These are phyloP conservation scores for Halictus quadricinctus DNA, from an alignment of 2,888 invertebrate genomes.

Conservation along the genomic window DNA sequence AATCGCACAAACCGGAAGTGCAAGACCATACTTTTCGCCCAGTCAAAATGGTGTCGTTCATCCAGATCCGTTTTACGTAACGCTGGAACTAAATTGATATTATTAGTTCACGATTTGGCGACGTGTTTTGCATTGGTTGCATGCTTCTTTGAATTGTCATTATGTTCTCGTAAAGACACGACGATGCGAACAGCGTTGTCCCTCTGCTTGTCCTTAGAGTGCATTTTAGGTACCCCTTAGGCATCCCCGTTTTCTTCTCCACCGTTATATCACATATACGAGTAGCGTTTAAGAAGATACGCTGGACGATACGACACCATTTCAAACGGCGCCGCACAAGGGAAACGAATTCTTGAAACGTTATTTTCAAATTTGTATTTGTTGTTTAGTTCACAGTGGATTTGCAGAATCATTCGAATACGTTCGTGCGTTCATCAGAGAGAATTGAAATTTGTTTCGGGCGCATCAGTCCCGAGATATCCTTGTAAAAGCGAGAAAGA, in stretches of 20 bases:
- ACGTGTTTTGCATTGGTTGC: conserved; percentile 9
- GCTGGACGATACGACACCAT: conserved; percentile 29
- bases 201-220: not conserved
- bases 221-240: not conserved
- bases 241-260: not conserved
- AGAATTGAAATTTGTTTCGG: conserved; percentile 71
- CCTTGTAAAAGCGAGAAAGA: conserved; percentile 61
- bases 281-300: not conserved
- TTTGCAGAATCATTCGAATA: conserved; percentile 46
- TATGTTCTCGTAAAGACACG: not conserved
- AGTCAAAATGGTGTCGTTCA: conserved; percentile 64
- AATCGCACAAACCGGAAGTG: conserved; percentile 57
- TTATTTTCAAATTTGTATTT: conserved; percentile 51
- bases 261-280: not conserved
- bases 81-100: not conserved
- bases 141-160: conserved; percentile 5
- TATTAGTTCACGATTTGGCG: conserved; percentile 1
- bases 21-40: conserved; percentile 37
- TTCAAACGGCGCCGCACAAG: conserved; percentile 42
- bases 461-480: conserved; percentile 59
- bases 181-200: not conserved
- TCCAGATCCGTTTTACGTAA: conserved; percentile 12
- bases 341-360: conserved; percentile 35
- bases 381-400: conserved; percentile 61
- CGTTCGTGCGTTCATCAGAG: conserved; percentile 61